These are phyloP conservation scores for Nasonia longicornis DNA, from an alignment of 1,140 invertebrate genomes.

Conservation along the genomic window DNA sequence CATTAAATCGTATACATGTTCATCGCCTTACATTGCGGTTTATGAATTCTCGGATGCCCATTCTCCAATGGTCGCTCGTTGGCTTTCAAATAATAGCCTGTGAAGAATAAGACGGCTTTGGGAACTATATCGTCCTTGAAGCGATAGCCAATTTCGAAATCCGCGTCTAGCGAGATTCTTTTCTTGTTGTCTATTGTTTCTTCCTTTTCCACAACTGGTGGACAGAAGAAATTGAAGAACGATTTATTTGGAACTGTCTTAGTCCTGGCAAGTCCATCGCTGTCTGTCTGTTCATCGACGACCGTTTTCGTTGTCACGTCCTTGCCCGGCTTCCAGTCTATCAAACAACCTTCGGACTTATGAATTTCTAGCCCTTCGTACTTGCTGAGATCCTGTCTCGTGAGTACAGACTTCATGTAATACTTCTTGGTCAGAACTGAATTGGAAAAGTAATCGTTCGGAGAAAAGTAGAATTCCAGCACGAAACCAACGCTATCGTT, in stretches of 20 bases:
- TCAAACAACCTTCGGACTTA: slow-evolving; percentile 91
- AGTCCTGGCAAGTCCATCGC: slow-evolving; percentile 90
- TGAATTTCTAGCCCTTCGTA: slow-evolving; percentile 98
- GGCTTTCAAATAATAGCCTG: slow-evolving; percentile 69
- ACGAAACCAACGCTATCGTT: slow-evolving; percentile 85
- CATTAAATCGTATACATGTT: too few relatives aligned
- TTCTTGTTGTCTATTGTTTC: too few relatives aligned
- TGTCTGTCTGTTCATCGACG: slow-evolving; percentile 99
- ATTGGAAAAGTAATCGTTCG: slow-evolving; percentile 97
- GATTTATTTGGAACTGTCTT: slow-evolving; percentile 89
- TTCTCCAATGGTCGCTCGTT: too few relatives aligned
- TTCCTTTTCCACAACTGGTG: slow-evolving; percentile 74
- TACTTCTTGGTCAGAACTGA: slow-evolving; percentile 94
- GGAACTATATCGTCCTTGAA: slow-evolving; percentile 93
- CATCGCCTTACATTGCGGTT: too few relatives aligned
- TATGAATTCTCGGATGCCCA: too few relatives aligned
- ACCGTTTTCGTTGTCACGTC: slow-evolving; percentile 97
- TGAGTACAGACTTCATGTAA: slow-evolving; percentile 90
- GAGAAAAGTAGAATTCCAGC: slow-evolving; percentile 94
- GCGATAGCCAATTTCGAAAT: slow-evolving; percentile 98
- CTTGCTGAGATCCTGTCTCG: slow-evolving; percentile 91
- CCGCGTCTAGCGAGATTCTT: too few relatives aligned
- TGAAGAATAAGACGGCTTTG: slow-evolving; percentile 93
- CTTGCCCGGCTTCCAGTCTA: slow-evolving; percentile 92
- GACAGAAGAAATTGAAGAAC: slow-evolving; percentile 99